Base-by-base conservation (phyloP, 2,797 vertebrate genomes). In the Sciurus vulgaris region DNA sequence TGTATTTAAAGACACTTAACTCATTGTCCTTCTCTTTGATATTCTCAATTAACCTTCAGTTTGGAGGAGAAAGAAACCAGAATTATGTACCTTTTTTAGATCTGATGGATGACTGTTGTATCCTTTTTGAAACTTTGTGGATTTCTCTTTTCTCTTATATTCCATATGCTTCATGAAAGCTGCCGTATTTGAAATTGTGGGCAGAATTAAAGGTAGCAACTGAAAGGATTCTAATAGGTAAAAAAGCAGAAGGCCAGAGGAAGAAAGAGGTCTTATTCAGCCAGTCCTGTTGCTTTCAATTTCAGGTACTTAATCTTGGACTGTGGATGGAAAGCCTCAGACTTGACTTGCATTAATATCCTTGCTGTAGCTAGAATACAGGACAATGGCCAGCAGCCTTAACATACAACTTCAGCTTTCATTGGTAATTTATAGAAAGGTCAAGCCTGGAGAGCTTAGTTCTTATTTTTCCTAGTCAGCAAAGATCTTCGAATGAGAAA, bases 31-130 rank as follows among this genome's bases (percentile, higher is more conserved):
- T 96, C 70, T 76, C 61, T 86, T 89, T 84, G 63, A 63, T 79
- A 78, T 47, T 96, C 78, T 97, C 76, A 91, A 30, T 83, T 79
- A 83, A 59, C 33, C 70, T 78, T 97, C 13, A 44, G 5, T 74
- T 91, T 88, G 35, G 38, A 78, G 56, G 69, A 15, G 84, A 87
- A 87, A 85, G 83, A 72, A 95, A 72, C 28, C 79, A 91, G 69
- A 86, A 65, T 44, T 91, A 14, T n/a, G 7, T 0, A 59, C 24
- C 14, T 89, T 91, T 85, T 85, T 79, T 70, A 81, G 74, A 72
- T 51, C 65, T 92, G 47, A 49, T 84, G 61, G 47, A 49, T 84
- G 61, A 81, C 65, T 65, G 8, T 67, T 77, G 88, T 77, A n/a
- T 94, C 35, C n/a, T 89, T 73, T 20, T 28, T 87, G 54, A 91